A percentile compares a stretch with the other conserved stretches of the same genome.
phyloP scores from a whole-genome alignment of 2,888 invertebrate genomes.

The Hartigia nigra region DNA sequence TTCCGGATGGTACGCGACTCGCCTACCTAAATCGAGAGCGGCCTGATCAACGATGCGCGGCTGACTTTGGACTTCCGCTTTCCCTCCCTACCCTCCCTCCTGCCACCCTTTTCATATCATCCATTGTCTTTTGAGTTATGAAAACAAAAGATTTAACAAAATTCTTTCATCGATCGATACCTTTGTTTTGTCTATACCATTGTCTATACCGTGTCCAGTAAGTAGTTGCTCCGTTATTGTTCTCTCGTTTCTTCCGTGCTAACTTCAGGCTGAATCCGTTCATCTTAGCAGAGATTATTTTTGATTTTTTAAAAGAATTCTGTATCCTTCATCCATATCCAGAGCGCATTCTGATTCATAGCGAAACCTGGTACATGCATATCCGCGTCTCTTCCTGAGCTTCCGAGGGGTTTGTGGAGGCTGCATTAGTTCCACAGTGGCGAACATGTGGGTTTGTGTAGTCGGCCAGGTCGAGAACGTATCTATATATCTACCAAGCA shows the following conservation, averaged over 20 bases:
- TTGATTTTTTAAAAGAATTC: not conserved
- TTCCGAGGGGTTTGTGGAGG: not conserved
- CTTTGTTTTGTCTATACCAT: not conserved
- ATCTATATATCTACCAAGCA: not conserved
- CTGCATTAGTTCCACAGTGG: not conserved
- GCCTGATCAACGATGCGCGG: slow-evolving; percentile 40
- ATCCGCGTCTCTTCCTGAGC: not conserved
- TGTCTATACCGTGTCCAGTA: not conserved
- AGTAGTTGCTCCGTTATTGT: not conserved
- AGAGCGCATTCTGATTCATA: not conserved
- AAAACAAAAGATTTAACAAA: slow-evolving; percentile 40
- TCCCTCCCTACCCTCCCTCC: slow-evolving; percentile 12
- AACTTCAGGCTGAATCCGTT: not conserved
- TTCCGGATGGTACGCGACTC: slow-evolving; percentile 55
- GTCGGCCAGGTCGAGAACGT: not conserved
- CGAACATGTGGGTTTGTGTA: not conserved
- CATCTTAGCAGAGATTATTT: not conserved
- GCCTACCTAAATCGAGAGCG: slow-evolving; percentile 52
- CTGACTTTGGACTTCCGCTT: slow-evolving; percentile 2
- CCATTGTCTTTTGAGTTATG: slow-evolving; percentile 49
- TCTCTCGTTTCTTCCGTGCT: not conserved
- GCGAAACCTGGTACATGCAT: not conserved
- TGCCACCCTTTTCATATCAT: slow-evolving; percentile 38
- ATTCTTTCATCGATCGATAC: not conserved
- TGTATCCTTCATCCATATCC: not conserved